Evolutionary conservation across 2,797 vertebrate species (phyloP).

Genomic region (Anguilla marmorata): DNA sequence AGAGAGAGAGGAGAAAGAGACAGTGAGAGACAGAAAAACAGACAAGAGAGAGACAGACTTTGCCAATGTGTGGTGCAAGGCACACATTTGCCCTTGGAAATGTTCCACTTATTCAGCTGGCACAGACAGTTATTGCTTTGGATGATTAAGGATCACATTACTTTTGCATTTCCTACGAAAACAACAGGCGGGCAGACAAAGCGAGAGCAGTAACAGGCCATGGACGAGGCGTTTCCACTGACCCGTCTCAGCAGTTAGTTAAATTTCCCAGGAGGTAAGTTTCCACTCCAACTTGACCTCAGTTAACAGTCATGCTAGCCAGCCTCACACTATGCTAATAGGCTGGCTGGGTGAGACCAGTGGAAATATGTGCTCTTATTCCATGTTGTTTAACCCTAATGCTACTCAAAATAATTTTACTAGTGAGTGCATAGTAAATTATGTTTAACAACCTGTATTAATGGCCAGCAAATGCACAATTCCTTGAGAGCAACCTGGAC

Average conservation of each 20-base stretch:
- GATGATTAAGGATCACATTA: background rate
- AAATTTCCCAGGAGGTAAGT: background rate
- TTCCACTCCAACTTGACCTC: background rate
- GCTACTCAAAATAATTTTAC: background rate
- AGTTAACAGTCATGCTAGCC: background rate
- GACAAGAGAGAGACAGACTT: background rate
- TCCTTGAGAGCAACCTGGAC: background rate
- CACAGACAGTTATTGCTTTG: background rate
- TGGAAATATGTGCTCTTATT: background rate
- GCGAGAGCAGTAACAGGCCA: background rate
- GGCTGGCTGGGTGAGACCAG: background rate
- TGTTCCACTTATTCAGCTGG: background rate
- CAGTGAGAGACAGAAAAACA: background rate
- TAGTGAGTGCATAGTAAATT: background rate
- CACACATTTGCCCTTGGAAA: background rate
- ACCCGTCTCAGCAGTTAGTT: background rate
- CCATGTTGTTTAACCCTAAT: background rate
- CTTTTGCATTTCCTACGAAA: background rate
- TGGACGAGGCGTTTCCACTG: background rate
- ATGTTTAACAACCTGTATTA: background rate
- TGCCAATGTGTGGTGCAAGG: background rate
- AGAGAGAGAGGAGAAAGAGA: no score
- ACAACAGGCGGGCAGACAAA: background rate
- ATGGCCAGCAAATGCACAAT: background rate
- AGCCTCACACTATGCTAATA: background rate